Conservation (phyloP, 23 tunicate species). For the Botrylloides violaceus region DNA sequence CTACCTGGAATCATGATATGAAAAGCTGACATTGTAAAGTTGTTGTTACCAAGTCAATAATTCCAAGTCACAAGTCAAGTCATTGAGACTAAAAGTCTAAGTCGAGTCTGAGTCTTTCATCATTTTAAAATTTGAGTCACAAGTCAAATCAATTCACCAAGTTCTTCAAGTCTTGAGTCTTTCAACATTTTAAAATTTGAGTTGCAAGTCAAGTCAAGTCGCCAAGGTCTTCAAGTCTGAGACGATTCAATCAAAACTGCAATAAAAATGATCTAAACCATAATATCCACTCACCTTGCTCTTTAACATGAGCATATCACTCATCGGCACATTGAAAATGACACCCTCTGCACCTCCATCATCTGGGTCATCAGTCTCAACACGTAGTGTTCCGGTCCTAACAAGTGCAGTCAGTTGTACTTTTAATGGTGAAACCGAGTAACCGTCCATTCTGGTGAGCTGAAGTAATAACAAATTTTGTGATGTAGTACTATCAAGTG, state of each 20-base stretch:
- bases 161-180: neutral
- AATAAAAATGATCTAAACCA: neutral
- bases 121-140: too few relatives aligned
- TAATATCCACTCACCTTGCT: conserved; percentile 15
- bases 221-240: neutral
- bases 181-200: too few relatives aligned
- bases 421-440: conserved; percentile 38
- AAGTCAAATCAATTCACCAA: too few relatives aligned
- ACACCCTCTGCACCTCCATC: conserved; percentile 25
- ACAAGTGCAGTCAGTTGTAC: conserved; percentile 66
- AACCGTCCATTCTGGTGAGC: conserved; percentile 43
- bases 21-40: neutral
- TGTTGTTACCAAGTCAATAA: too few relatives aligned
- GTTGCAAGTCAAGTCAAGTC: conserved; percentile 1
- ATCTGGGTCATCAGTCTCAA: conserved; percentile 38
- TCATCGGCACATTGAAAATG: conserved; percentile 37
- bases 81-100: too few relatives aligned
- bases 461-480: neutral
- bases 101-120: too few relatives aligned
- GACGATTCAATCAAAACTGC: neutral
- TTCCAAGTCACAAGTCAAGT: too few relatives aligned
- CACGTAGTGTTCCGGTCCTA: conserved; percentile 31
- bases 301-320: conserved; percentile 13
- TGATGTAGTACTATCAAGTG: too few relatives aligned
- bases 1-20: conserved; percentile 11